Evolutionary conservation across 1,140 invertebrate species (phyloP), one percentile per base, ranked within the genome.

Genomic region (Philaenus spumarius): DNA sequence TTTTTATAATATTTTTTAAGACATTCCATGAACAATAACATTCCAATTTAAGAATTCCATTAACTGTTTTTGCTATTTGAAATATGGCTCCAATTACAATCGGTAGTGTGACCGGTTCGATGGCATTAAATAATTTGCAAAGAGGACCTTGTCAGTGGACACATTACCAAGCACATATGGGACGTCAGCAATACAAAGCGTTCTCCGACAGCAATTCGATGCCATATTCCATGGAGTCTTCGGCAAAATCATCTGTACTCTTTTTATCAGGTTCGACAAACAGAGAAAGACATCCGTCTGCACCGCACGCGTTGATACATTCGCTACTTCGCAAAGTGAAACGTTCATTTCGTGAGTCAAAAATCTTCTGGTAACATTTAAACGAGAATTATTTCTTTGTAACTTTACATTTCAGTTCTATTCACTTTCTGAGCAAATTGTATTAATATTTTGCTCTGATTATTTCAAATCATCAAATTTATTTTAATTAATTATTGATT

Each of bases 1-100:
- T 30, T 30, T 30, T 30, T 30, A 30, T 30, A n/a, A n/a, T n/a
- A 30, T 30, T 30, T 9, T 30, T 30, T 4, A 30, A 30, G 9
- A 30, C 26, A 30, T 30, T 30, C 26, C 26, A 4, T 30, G 3
- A 30, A 30, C 9, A 30, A 30, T 30, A 30, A 30, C 26, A 30
- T 30, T 30, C 26, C 26, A 30, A 61, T 59, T 52, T 63, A 65
- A 65, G n/a, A 61, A 54, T 59, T 52, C 58, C 60, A 60, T 63
- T 58, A 63, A 56, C 63, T 55, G 64, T 66, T 61, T 59, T 59
- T 65, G 63, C 63, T 58, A 35, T 39, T 45, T 30, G 2, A 19
- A 43, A 51, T 15, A 42, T 43, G 53, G 40, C 40, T 17, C 37
- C 53, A 1, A 55, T 43, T 26, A 55, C 43, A 4, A 23, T 55